Conservation (phyloP, 2,797 vertebrate species). For the Scyliorhinus canicula region DNA sequence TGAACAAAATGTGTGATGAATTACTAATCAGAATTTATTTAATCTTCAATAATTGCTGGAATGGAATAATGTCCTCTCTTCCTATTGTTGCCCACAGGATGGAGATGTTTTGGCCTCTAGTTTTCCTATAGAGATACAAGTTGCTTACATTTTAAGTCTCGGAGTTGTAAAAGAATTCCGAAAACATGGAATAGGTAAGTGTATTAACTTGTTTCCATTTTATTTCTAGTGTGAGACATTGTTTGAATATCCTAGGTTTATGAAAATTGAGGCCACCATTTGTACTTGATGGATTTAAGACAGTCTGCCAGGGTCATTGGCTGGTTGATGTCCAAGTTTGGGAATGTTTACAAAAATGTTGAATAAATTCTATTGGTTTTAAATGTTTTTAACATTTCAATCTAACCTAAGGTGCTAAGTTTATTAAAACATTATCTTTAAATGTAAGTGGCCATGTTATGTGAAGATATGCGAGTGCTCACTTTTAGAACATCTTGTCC, state of each 20-base stretch:
- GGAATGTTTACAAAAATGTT: background rate
- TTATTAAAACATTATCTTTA: background rate
- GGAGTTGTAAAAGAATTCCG: conserved; percentile 97
- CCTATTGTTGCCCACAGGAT: conserved; percentile 66
- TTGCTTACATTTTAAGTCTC: conserved; percentile 95
- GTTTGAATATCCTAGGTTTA: background rate
- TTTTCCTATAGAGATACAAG: conserved; percentile 93
- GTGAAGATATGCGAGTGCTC: background rate
- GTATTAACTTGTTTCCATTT: background rate
- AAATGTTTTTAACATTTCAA: background rate
- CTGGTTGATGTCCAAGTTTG: background rate
- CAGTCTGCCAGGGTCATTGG: background rate
- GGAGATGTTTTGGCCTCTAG: conserved; percentile 95
- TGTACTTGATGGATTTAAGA: background rate
- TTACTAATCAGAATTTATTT: background rate
- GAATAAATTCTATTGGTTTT: background rate
- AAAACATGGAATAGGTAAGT: conserved; percentile 94
- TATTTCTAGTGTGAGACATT: conserved; percentile 5
- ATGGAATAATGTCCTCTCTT: conserved; percentile 22
- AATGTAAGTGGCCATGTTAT: background rate
- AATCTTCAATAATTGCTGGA: background rate
- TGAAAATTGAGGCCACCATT: background rate
- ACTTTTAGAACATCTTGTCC: background rate
- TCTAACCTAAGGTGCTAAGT: background rate
- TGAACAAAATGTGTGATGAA: background rate